Evolutionary conservation across 2,113 vertebrate genomes (phyloP).

Genomic region (Epinephelus moara): DNA sequence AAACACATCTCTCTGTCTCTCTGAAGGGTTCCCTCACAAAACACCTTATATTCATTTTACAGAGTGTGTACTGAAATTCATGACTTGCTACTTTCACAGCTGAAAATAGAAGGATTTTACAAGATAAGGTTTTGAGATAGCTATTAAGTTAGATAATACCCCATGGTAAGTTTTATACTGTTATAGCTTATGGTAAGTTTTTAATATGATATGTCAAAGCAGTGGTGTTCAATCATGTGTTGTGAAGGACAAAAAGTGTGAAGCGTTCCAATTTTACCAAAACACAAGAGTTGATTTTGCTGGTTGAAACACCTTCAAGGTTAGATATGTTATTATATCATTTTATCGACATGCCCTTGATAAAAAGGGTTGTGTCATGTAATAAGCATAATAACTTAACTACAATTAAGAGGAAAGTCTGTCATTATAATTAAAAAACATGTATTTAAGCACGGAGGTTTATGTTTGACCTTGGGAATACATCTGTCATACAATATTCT

Average conservation of each 20-base stretch:
- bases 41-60: conserved; percentile 21
- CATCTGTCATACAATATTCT: too few relatives aligned
- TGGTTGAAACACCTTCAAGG: background rate
- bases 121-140: background rate
- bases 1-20: conserved; percentile 44
- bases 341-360: too few relatives aligned
- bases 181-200: background rate
- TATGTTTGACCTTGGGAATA: too few relatives aligned
- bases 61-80: conserved; percentile 13
- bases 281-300: background rate
- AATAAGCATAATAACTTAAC: too few relatives aligned
- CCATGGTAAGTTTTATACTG: background rate
- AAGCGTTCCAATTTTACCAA: background rate
- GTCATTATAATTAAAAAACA: too few relatives aligned
- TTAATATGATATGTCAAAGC: conserved; percentile 15
- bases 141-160: conserved; percentile 35
- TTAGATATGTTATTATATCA: background rate
- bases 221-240: conserved; percentile 18
- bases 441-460: too few relatives aligned
- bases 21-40: background rate
- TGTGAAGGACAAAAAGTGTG: background rate
- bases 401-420: too few relatives aligned
- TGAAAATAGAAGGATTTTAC: conserved; percentile 23
- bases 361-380: too few relatives aligned
- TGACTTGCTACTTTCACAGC: conserved; percentile 3